Conservation (phyloP, 2,888 invertebrate species). For the Agrochola macilenta region DNA sequence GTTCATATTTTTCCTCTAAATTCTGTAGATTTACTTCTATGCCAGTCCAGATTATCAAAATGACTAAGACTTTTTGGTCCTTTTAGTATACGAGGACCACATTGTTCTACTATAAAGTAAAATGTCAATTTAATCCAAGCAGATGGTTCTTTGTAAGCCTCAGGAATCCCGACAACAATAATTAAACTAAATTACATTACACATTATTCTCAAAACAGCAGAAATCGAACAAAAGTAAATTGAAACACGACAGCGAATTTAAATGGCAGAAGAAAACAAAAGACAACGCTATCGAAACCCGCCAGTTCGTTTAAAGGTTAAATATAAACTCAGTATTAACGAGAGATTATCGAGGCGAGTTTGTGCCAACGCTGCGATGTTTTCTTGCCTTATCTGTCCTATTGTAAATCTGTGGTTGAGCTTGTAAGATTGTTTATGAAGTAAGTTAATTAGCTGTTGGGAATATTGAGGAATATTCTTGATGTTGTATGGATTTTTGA, state of each 20-base stretch:
- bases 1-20: neutral
- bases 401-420: constrained; percentile 64
- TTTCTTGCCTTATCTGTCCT: constrained; percentile 58
- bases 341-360: constrained; percentile 69
- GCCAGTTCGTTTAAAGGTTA: constrained; percentile 72
- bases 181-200: constrained; percentile 45
- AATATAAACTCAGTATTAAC: constrained; percentile 71
- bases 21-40: neutral
- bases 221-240: constrained; percentile 68
- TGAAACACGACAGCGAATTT: constrained; percentile 70
- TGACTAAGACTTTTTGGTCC: constrained; percentile 4
- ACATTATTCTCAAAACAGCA: constrained; percentile 43
- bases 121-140: constrained; percentile 21
- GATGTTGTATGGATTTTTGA: constrained; percentile 11
- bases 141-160: neutral
- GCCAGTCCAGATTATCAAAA: neutral
- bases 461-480: constrained; percentile 32
- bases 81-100: neutral
- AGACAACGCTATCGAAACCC: constrained; percentile 69
- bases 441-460: constrained; percentile 53
- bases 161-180: constrained; percentile 8
- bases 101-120: neutral
- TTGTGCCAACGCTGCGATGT: constrained; percentile 44
- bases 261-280: constrained; percentile 71
- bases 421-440: constrained; percentile 58